These are phyloP conservation scores for Lottia gigantea DNA, from an alignment of 2,888 invertebrate genomes.

Conservation along the genomic window DNA sequence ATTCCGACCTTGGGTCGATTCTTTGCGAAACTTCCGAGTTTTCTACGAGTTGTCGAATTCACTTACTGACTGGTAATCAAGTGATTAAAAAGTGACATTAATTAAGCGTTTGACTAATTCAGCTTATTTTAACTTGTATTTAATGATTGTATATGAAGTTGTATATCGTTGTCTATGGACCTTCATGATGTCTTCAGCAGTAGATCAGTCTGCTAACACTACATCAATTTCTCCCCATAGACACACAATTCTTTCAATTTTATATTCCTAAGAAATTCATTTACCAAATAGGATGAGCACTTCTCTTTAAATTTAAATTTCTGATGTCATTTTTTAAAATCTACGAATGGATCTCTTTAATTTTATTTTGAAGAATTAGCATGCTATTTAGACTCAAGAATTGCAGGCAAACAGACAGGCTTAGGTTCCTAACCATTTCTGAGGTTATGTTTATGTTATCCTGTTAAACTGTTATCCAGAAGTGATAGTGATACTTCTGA, in stretches of 20 bases:
- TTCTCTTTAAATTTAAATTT: too few species aligned
- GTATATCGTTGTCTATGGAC: not conserved
- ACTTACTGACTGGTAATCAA: slow-evolving; percentile 1
- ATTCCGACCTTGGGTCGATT: not conserved
- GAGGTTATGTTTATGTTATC: too few species aligned
- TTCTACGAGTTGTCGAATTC: not conserved
- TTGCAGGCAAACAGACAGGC: too few species aligned
- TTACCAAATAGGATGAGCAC: too few species aligned
- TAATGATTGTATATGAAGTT: not conserved
- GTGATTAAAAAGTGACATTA: slow-evolving; percentile 6
- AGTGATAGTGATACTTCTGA: not conserved
- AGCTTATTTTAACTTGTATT: not conserved
- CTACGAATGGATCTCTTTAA: too few species aligned
- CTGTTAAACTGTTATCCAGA: too few species aligned
- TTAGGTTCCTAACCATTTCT: too few species aligned
- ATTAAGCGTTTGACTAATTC: not conserved
- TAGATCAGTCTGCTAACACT: slow-evolving; percentile 13
- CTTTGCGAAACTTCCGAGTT: not conserved
- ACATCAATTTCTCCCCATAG: slow-evolving; percentile 21
- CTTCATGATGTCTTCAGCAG: not conserved
- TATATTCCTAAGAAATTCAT: not conserved
- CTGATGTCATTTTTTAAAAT: too few species aligned
- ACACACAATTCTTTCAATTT: slow-evolving; percentile 19
- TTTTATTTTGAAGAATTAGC: too few species aligned
- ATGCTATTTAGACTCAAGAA: too few species aligned